Base-by-base conservation (phyloP, 2,888 invertebrate genomes). In the Stenoptilia bipunctidactyla region DNA sequence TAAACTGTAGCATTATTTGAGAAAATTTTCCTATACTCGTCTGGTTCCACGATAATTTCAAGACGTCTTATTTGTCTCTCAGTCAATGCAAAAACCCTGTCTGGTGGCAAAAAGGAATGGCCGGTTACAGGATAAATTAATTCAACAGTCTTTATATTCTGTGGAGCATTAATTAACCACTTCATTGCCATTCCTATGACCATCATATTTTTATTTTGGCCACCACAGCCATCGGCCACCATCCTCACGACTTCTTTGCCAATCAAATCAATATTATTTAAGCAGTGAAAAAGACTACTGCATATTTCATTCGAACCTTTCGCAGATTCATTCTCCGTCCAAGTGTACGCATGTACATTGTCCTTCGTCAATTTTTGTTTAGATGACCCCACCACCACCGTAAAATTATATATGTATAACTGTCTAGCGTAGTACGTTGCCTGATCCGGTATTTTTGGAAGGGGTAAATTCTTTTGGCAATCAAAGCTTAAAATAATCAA, bases 351-450 rank as follows among this genome's bases (percentile, higher is more conserved):
- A 39, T 45, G 51, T 10, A 55, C 51, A 43, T 53, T 62, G 10
- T 55, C 44, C 37, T 40, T 44, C 15, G 44, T 55, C 12, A 56
- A 45, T 39, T 43, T 45, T 9, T 40, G 34, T 41, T 55, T 51
- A 37, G 62, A 63, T 39, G 37, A 40, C 15, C 61, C 60, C 40
- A 50, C 39, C 39, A 60, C 56, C 34, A 64, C 48, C 13, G 61
- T 60, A 42, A 63, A 61, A 20, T 20, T 20, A 41, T 61, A 63
- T 8, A 50, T 37, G 44, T 63, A 62, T 15, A 64, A 36, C 44
- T 66, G 65, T 15, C 56, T 48, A 13, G 51, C 48, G 48, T 60
- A 67, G 40, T 68, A 66, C 2, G 56, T 52, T 15, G 54, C 42
- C 47, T 66, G 60, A 44, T 64, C 64, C 3, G 62, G 56, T 43